Evolutionary conservation across 1,140 invertebrate genomes (phyloP).

Genomic region (Galleria mellonella): DNA sequence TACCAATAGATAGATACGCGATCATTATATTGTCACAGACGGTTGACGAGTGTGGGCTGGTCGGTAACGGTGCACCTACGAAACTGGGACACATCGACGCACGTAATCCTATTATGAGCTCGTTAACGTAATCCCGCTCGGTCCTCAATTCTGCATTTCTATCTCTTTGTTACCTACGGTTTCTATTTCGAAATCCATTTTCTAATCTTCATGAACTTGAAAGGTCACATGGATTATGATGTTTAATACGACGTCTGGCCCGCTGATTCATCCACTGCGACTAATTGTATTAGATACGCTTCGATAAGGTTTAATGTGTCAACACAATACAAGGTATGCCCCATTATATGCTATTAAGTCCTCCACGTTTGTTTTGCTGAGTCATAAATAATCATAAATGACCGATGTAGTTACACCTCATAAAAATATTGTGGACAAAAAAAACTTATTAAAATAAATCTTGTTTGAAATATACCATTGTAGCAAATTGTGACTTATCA

Average conservation of each 20-base stretch:
- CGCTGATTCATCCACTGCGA: conserved; percentile 14
- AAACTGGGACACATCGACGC: conserved; percentile 53
- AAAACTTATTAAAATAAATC: too few species aligned
- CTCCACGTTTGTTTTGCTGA: conserved; percentile 23
- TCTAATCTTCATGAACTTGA: conserved; percentile 1
- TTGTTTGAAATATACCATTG: too few species aligned
- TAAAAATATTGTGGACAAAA: conserved; percentile 42
- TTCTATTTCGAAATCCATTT: conserved; percentile 6
- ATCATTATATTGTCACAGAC: conserved; percentile 64
- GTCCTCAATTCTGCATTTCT: conserved; percentile 21
- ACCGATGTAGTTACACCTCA: conserved; percentile 26
- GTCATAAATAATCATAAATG: conserved; percentile 48
- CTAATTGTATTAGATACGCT: conserved; percentile 9
- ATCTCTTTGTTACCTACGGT: conserved; percentile 1
- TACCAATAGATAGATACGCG: conserved; percentile 42
- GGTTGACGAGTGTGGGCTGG: conserved; percentile 37
- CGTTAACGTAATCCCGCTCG: conserved; percentile 59
- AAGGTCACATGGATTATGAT: not conserved
- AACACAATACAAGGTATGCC: conserved; percentile 13
- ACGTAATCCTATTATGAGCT: conserved; percentile 69
- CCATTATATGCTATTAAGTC: conserved; percentile 6
- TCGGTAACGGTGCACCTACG: conserved; percentile 46
- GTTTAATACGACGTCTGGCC: not conserved
- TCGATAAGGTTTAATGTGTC: conserved; percentile 18
- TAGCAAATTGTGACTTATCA: too few species aligned